These are phyloP conservation scores for Mercenaria mercenaria DNA, from an alignment of 1,140 invertebrate genomes.

Conservation along the genomic window DNA sequence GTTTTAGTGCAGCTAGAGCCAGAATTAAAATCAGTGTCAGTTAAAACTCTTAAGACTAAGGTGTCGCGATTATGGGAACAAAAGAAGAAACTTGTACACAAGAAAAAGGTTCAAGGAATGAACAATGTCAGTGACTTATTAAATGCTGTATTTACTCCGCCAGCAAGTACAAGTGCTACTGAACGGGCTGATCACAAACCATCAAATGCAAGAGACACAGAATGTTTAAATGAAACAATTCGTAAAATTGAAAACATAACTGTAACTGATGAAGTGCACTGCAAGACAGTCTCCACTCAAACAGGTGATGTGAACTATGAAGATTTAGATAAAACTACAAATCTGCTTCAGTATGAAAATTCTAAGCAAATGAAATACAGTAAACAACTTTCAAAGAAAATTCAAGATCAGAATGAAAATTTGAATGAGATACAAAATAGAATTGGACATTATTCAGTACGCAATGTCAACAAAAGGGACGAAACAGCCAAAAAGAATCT, in stretches of 20 bases:
- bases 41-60: conserved; percentile 6
- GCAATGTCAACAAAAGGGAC: background rate
- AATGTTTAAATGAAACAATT: background rate
- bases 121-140: conserved; percentile 14
- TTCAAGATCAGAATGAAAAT: background rate
- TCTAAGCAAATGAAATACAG: background rate
- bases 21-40: background rate
- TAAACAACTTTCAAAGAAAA: background rate
- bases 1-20: background rate
- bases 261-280: background rate
- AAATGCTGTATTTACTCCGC: background rate
- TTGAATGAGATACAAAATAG: background rate
- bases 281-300: background rate
- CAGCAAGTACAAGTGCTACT: background rate
- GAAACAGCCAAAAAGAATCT: conserved; percentile 44
- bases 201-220: background rate
- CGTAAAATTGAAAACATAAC: background rate
- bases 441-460: conserved; percentile 1
- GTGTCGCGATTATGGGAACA: background rate
- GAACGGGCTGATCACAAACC: background rate
- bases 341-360: conserved; percentile 3
- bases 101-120: background rate
- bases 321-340: background rate
- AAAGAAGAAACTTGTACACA: conserved; percentile 10
- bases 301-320: background rate